phyloP scores from a whole-genome alignment of 1,140 invertebrate species.

The Diorhabda sublineata region DNA sequence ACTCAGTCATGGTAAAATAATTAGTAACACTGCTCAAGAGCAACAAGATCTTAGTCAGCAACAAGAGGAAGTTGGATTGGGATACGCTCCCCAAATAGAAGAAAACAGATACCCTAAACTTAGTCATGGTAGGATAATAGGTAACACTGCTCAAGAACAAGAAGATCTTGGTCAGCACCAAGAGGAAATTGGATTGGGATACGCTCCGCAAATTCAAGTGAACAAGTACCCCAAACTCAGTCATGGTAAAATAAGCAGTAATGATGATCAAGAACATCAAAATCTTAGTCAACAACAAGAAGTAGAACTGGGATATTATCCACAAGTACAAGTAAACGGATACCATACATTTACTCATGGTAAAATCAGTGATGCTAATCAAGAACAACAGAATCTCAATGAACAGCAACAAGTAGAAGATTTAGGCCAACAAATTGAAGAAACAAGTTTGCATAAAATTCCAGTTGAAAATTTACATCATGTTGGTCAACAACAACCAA shows the following conservation, averaged over 20 bases:
- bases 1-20: too few relatives aligned
- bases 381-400: background rate
- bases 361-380: background rate
- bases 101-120: constrained; percentile 3
- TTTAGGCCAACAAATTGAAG: background rate
- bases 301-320: background rate
- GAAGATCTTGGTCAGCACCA: background rate
- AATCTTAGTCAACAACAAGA: background rate
- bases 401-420: constrained; percentile 18
- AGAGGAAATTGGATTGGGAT: background rate
- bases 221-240: too few relatives aligned
- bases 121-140: background rate
- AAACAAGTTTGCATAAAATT: background rate
- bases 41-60: constrained; percentile 9
- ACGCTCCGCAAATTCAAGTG: too few relatives aligned
- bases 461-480: too few relatives aligned
- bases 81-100: background rate
- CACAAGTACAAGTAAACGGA: background rate
- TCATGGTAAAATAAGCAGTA: too few relatives aligned
- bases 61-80: background rate
- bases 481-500: too few relatives aligned
- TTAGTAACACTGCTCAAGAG: background rate
- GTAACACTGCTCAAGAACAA: constrained; percentile 13
- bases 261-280: background rate
- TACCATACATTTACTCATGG: background rate